These are phyloP conservation scores for Mesorhabditis belari DNA, from an alignment of 2,888 invertebrate species.

Conservation along the genomic window DNA sequence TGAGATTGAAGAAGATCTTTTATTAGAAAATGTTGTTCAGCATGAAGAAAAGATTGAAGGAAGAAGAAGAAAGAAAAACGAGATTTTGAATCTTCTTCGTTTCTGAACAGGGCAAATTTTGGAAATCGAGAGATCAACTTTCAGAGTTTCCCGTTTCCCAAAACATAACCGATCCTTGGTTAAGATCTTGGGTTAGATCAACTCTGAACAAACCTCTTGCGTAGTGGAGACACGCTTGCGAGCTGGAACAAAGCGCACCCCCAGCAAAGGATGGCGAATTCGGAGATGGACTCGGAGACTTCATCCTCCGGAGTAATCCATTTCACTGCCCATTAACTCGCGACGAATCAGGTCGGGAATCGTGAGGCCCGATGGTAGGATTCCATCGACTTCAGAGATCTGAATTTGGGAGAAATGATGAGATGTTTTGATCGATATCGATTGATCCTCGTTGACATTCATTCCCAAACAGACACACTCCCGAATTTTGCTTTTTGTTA, in stretches of 20 bases:
- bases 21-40: too few species aligned
- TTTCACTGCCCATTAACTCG: conserved; percentile 41
- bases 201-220: conserved; percentile 3
- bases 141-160: too few species aligned
- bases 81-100: too few species aligned
- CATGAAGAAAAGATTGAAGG: too few species aligned
- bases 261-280: conserved; percentile 47
- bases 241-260: conserved; percentile 7
- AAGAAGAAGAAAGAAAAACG: too few species aligned
- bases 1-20: too few species aligned
- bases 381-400: conserved; percentile 40
- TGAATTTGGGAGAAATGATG: conserved; percentile 7
- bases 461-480: not conserved
- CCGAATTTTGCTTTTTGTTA: too few species aligned
- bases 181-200: too few species aligned
- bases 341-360: conserved; percentile 47
- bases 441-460: not conserved
- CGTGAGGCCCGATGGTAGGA: conserved; percentile 45
- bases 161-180: too few species aligned
- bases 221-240: not conserved
- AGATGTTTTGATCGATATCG: not conserved
- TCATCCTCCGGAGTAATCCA: conserved; percentile 36
- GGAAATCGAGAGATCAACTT: too few species aligned
- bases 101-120: too few species aligned
- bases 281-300: conserved; percentile 51